Conservation (phyloP, 92 coral and sea anemone genomes). For the Epizoanthus ramosus region DNA sequence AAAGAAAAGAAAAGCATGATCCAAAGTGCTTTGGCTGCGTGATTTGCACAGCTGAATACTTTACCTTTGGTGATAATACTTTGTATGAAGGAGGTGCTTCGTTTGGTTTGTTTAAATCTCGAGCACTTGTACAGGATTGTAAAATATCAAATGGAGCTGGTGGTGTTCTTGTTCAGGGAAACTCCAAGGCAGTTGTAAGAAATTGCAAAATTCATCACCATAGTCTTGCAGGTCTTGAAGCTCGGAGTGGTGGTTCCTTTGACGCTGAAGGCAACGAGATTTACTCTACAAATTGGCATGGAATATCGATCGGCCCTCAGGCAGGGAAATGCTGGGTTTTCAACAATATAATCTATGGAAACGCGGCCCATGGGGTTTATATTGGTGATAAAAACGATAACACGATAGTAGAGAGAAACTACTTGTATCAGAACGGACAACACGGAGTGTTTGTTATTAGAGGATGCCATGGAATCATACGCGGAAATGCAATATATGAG, state of each 20-base stretch:
- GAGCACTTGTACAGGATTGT: background rate
- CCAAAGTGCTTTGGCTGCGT: background rate
- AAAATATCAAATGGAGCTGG: constrained; percentile 12
- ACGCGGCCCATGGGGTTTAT: background rate
- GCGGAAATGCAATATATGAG: constrained; percentile 4
- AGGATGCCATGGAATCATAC: background rate
- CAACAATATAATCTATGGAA: constrained; percentile 9
- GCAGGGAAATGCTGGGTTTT: background rate
- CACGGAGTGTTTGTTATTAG: background rate
- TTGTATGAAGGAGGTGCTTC: background rate
- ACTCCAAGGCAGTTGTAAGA: too few relatives aligned
- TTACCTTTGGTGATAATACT: background rate
- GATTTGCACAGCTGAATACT: background rate
- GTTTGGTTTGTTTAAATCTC: background rate
- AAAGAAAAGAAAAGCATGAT: background rate
- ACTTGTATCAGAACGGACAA: constrained; percentile 13
- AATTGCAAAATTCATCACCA: too few relatives aligned
- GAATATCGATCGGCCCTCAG: constrained; percentile 1
- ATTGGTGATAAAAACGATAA: background rate
- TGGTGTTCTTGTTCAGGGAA: too few relatives aligned
- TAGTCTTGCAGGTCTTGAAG: background rate
- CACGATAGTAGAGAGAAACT: background rate
- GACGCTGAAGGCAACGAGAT: background rate
- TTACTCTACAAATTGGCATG: constrained; percentile 1
- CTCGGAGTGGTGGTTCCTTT: background rate